Percentiles rank a stretch among this genome's conserved stretches.
These are phyloP conservation scores for Torymus aiolomorphi DNA, from an alignment of 2,888 invertebrate genomes.

Conservation along the genomic window DNA sequence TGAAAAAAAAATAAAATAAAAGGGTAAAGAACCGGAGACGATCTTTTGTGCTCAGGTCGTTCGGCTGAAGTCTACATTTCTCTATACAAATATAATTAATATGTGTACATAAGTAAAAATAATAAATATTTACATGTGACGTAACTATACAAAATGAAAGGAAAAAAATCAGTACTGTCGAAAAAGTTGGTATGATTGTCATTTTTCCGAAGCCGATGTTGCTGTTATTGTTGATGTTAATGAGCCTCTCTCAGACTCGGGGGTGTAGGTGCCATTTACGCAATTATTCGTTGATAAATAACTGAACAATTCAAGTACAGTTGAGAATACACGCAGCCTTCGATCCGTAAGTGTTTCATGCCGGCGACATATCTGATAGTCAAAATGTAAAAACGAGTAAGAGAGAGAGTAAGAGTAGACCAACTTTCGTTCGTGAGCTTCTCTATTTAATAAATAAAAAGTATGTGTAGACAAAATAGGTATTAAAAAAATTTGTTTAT, in stretches of 20 bases:
- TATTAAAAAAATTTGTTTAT: constrained; percentile 44
- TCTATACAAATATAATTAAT: constrained; percentile 43
- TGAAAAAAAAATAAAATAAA: constrained; percentile 30
- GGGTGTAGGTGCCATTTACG: constrained; percentile 26
- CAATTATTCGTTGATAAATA: constrained; percentile 18
- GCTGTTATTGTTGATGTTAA: not conserved
- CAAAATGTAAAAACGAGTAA: constrained; percentile 48
- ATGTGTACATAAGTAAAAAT: constrained; percentile 64
- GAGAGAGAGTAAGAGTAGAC: constrained; percentile 40
- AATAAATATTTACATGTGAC: constrained; percentile 71
- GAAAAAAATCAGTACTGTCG: constrained; percentile 68
- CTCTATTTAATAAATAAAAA: constrained; percentile 55
- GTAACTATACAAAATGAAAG: constrained; percentile 64
- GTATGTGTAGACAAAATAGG: constrained; percentile 39
- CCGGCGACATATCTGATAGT: constrained; percentile 23
- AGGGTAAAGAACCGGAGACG: not conserved
- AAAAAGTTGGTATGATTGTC: constrained; percentile 70
- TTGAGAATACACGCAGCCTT: not conserved
- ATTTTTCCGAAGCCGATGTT: constrained; percentile 62
- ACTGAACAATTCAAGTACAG: constrained; percentile 18
- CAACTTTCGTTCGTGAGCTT: constrained; percentile 54
- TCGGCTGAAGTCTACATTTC: constrained; percentile 62
- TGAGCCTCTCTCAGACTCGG: constrained; percentile 41
- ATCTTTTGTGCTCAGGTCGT: constrained; percentile 56
- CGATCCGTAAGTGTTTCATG: not conserved